Percentiles rank a stretch among this genome's conserved stretches.
Conservation (phyloP, 92 coral and sea anemone species). For the Pocillopora meandrina region DNA sequence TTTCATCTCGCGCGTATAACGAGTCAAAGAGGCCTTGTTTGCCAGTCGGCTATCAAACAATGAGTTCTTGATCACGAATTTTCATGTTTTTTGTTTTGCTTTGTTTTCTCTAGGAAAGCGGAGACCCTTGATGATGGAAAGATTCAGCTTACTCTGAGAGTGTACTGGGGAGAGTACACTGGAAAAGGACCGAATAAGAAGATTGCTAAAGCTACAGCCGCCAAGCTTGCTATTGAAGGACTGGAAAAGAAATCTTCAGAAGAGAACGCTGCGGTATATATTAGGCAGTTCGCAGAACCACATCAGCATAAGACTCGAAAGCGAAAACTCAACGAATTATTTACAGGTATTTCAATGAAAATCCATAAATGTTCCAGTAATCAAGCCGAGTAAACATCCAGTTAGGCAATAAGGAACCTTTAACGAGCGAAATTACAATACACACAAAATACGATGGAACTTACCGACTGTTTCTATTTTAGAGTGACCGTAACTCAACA, state of each 20-base stretch:
- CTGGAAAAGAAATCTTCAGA: background rate
- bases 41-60: background rate
- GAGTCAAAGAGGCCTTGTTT: background rate
- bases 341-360: too few species aligned
- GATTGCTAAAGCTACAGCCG: slow-evolving; percentile 74
- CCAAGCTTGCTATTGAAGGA: slow-evolving; percentile 63
- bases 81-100: background rate
- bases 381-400: too few species aligned
- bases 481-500: too few species aligned
- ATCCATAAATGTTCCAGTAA: too few species aligned
- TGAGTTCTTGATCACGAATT: background rate
- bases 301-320: too few species aligned
- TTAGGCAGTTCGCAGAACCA: too few species aligned
- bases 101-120: slow-evolving; percentile 51
- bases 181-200: slow-evolving; percentile 64
- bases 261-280: background rate
- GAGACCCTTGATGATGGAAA: slow-evolving; percentile 51
- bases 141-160: slow-evolving; percentile 48
- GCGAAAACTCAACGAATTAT: too few species aligned
- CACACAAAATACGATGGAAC: too few species aligned
- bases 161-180: slow-evolving; percentile 70
- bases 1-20: background rate
- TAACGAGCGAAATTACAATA: too few species aligned
- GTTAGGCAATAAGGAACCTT: too few species aligned
- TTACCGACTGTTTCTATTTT: too few species aligned